These are phyloP conservation scores for Oncorhynchus gorbuscha DNA, from an alignment of 2,113 vertebrate genomes.

Conservation along the genomic window DNA sequence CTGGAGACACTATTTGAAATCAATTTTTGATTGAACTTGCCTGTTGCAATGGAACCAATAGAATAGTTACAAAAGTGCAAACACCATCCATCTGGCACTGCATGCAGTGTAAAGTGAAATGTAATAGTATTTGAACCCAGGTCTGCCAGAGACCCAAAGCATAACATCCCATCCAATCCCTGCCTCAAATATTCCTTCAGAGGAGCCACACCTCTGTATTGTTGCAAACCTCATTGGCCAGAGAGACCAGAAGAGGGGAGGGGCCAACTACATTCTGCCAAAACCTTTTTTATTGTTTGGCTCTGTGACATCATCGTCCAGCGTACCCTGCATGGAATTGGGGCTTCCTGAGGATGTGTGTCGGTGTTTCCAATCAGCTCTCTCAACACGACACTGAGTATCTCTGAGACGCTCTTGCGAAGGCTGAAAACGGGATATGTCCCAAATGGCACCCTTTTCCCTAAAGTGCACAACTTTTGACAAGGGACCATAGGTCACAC, in stretches of 20 bases:
- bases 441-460: background rate
- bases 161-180: conserved; percentile 32
- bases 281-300: conserved; percentile 54
- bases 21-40: too few species aligned
- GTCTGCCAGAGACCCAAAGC: conserved; percentile 2
- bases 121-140: too few species aligned
- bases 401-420: conserved; percentile 20
- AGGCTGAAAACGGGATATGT: background rate
- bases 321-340: conserved; percentile 28
- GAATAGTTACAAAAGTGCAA: too few species aligned
- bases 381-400: conserved; percentile 37
- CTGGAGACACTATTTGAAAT: too few species aligned
- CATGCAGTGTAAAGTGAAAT: too few species aligned
- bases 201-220: conserved; percentile 58
- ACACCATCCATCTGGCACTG: too few species aligned
- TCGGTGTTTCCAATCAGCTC: conserved; percentile 59
- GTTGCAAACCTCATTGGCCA: conserved; percentile 38
- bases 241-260: conserved; percentile 5
- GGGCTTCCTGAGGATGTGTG: conserved; percentile 63
- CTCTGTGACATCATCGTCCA: conserved; percentile 58
- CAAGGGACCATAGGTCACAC: too few species aligned
- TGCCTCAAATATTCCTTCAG: conserved; percentile 58
- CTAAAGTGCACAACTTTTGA: background rate
- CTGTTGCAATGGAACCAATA: too few species aligned
- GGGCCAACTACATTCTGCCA: conserved; percentile 51